phyloP scores from a whole-genome alignment of 2,888 invertebrate genomes.

The Melipona beecheii region DNA sequence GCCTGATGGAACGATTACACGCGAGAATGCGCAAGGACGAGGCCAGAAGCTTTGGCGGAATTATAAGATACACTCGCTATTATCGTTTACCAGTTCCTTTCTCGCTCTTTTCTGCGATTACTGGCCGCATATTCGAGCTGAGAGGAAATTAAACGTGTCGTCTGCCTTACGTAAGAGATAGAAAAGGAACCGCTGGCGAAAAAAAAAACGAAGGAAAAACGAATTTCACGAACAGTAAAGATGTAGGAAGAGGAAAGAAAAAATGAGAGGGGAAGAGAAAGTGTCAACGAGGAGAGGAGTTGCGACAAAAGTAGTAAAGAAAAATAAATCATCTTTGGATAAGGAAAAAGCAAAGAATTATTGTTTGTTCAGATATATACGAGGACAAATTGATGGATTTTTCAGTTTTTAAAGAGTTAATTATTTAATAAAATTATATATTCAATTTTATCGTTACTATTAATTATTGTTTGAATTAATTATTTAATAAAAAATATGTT shows the following conservation, averaged over 20 bases:
- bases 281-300: neutral
- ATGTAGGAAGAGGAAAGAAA: no score
- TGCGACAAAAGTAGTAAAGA: neutral
- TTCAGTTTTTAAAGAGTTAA: no score
- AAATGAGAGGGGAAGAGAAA: no score
- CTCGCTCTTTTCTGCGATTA: conserved; percentile 35
- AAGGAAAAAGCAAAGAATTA: neutral
- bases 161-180: neutral
- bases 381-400: no score
- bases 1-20: conserved; percentile 21
- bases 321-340: neutral
- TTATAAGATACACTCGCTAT: conserved; percentile 48
- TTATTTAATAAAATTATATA: no score
- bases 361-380: no score
- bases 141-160: conserved; percentile 45
- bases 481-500: no score
- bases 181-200: neutral
- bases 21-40: conserved; percentile 15
- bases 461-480: no score
- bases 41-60: conserved; percentile 1
- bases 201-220: neutral
- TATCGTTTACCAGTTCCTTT: conserved; percentile 39
- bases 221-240: neutral
- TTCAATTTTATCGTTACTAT: no score
- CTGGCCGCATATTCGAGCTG: conserved; percentile 15